A percentile compares a stretch with the other conserved stretches of the same genome.
Evolutionary conservation across 1,140 invertebrate genomes (phyloP).

Genomic region (Procambarus virginalis): DNA sequence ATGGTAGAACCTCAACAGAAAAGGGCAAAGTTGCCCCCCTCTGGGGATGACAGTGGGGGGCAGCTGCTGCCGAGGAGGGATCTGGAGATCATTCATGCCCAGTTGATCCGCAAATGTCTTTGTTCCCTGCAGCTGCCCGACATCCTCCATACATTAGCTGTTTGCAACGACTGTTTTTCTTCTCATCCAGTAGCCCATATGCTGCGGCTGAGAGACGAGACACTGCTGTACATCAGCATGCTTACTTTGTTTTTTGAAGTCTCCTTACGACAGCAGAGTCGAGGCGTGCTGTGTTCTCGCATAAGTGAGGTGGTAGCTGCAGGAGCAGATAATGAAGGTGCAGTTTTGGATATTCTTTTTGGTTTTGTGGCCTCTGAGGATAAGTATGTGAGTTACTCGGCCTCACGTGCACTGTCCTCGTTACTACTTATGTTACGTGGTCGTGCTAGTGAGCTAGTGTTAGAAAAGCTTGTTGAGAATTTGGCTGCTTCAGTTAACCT

Average conservation of each 20-base stretch:
- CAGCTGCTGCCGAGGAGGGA: conserved; percentile 52
- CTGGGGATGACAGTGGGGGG: conserved; percentile 50
- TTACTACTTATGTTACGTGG: conserved; percentile 89
- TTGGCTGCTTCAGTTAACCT: conserved; percentile 72
- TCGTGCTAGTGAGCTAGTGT: conserved; percentile 84
- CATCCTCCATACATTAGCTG: conserved; percentile 65
- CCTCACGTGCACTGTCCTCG: conserved; percentile 85
- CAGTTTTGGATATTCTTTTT: conserved; percentile 87
- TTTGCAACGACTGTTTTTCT: conserved; percentile 67
- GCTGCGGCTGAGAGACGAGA: conserved; percentile 54
- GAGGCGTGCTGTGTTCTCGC: conserved; percentile 85
- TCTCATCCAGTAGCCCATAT: conserved; percentile 37
- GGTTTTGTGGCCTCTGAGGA: conserved; percentile 84
- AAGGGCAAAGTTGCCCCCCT: conserved; percentile 68
- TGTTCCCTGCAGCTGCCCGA: conserved; percentile 66
- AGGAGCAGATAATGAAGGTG: conserved; percentile 86
- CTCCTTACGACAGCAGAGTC: conserved; percentile 87
- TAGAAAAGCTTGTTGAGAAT: conserved; percentile 80
- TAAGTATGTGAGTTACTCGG: conserved; percentile 86
- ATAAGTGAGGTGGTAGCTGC: conserved; percentile 86
- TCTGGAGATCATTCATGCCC: conserved; percentile 61
- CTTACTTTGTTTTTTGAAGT: conserved; percentile 88
- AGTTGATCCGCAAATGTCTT: conserved; percentile 63
- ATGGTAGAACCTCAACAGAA: conserved; percentile 70
- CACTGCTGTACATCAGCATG: conserved; percentile 77